Conservation (phyloP, 2,113 vertebrate genomes). For the Pagrus major region DNA sequence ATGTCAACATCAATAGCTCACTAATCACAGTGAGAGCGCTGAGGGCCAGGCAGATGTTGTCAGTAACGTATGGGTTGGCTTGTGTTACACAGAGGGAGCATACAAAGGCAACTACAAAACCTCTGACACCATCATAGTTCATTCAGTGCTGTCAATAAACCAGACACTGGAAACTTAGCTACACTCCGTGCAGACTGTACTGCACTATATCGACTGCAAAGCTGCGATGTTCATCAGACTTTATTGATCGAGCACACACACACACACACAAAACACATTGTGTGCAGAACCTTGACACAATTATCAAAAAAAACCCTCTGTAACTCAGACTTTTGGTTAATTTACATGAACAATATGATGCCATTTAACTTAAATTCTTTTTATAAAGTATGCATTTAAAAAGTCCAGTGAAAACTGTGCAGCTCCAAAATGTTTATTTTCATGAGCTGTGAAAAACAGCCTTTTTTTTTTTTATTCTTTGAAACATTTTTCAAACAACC, state of each 20-base stretch:
- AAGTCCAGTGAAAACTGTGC: neutral
- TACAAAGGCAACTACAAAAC: conserved; percentile 43
- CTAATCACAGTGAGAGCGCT: conserved; percentile 61
- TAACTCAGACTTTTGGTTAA: neutral
- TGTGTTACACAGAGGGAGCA: conserved; percentile 53
- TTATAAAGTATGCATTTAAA: neutral
- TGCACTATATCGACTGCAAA: conserved; percentile 36
- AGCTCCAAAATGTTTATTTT: neutral
- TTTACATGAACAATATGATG: neutral
- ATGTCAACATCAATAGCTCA: conserved; percentile 75
- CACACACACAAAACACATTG: neutral
- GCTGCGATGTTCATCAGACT: conserved; percentile 46
- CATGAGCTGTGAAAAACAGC: neutral
- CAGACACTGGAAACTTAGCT: conserved; percentile 49
- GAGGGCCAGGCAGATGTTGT: conserved; percentile 42
- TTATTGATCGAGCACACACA: conserved; percentile 35
- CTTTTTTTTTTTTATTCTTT: neutral
- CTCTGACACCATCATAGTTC: conserved; percentile 66
- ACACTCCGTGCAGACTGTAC: neutral
- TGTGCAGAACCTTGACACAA: conserved; percentile 5
- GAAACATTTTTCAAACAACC: neutral
- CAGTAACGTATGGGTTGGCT: conserved; percentile 42
- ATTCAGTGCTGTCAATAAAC: conserved; percentile 61
- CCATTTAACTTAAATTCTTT: neutral
- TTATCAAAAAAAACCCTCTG: neutral